phyloP scores from a whole-genome alignment of 2,113 vertebrate species.

The Catharus fuscescens region DNA sequence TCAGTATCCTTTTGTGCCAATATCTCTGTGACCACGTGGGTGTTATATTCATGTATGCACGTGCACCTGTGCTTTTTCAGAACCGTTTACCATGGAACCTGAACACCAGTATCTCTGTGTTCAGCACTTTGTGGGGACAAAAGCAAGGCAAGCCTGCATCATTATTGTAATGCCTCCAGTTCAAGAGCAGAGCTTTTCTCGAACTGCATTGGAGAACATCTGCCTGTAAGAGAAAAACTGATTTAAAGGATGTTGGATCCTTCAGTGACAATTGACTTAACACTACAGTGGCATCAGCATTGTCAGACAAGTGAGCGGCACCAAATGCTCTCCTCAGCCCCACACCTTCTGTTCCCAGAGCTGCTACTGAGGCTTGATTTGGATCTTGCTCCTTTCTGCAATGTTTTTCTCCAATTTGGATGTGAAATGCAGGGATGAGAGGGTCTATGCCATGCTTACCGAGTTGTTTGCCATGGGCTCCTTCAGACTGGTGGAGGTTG shows the following conservation, averaged over 20 bases:
- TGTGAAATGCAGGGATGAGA: neutral
- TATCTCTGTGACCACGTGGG: neutral
- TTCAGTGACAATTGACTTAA: neutral
- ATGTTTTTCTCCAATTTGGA: neutral
- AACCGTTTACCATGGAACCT: neutral
- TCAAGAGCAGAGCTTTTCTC: neutral
- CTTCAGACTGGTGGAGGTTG: neutral
- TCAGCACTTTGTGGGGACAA: neutral
- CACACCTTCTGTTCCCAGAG: neutral
- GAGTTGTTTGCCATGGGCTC: neutral
- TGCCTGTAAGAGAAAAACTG: neutral
- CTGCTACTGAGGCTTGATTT: neutral
- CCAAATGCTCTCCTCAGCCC: neutral
- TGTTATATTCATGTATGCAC: neutral
- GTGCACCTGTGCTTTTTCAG: neutral
- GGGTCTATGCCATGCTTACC: rapidly evolving
- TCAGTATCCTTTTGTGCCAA: neutral
- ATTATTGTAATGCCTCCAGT: neutral
- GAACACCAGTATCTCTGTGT: neutral
- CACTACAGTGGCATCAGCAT: neutral
- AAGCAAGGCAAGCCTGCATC: neutral
- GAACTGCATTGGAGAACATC: neutral
- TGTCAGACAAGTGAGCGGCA: neutral
- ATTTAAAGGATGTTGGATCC: neutral
- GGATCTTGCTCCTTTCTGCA: neutral